phyloP scores from a whole-genome alignment of 2,797 vertebrate genomes.

The Aldrovandia affinis region DNA sequence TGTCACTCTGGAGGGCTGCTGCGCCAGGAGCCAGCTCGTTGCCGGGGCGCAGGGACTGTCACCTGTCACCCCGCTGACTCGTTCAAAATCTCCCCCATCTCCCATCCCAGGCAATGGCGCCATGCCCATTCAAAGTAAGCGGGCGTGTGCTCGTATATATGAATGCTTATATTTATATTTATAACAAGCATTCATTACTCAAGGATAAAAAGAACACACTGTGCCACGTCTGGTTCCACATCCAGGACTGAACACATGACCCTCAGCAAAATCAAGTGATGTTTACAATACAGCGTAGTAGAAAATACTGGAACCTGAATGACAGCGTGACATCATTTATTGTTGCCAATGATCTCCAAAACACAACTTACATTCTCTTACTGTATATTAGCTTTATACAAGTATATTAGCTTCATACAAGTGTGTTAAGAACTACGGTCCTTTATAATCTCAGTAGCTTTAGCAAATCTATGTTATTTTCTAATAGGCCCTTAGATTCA shows the following conservation, averaged over 20 bases:
- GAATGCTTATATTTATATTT: too few relatives aligned
- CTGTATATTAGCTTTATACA: too few relatives aligned
- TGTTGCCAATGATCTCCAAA: not conserved
- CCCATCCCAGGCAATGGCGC: not conserved
- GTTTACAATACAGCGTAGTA: not conserved
- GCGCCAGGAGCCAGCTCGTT: not conserved
- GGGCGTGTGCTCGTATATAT: too few relatives aligned
- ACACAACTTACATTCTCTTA: not conserved
- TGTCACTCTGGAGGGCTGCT: not conserved
- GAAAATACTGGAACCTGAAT: not conserved
- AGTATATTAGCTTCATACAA: too few relatives aligned
- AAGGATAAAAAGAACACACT: not conserved
- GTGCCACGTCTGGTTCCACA: not conserved
- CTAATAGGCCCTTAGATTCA: too few relatives aligned
- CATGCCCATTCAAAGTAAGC: not conserved
- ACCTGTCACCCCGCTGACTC: constrained; percentile 12
- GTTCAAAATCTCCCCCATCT: not conserved
- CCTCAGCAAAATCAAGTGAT: not conserved
- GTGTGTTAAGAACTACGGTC: too few relatives aligned
- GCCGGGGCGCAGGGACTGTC: not conserved
- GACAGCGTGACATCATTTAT: not conserved
- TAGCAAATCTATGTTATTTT: not conserved
- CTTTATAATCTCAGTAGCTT: too few relatives aligned
- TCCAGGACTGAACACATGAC: not conserved
- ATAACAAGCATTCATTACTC: not conserved